Base-by-base conservation (phyloP, 2,113 vertebrate species). In the Danionella cerebrum region DNA sequence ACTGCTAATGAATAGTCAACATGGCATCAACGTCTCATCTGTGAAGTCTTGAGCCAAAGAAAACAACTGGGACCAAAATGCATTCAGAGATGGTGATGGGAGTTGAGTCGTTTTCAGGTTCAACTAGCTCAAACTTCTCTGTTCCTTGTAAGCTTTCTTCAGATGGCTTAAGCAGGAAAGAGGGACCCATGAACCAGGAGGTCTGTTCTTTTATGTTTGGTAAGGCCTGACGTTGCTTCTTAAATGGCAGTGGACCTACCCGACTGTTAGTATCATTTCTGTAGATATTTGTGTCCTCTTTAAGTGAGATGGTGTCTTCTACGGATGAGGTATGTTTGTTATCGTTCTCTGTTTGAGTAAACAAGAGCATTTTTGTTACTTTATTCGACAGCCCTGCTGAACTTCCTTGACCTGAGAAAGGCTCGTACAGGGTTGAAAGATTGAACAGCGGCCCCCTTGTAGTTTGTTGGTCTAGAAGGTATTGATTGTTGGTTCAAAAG, bases 171-270 rank as follows among this genome's bases (percentile, higher is more conserved):
- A n/a, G n/a, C n/a, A n/a, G n/a, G n/a, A n/a, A n/a, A n/a, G n/a
- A n/a, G n/a, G n/a, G n/a, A n/a, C n/a, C n/a, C n/a, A n/a, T n/a
- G n/a, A n/a, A n/a, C n/a, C n/a, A n/a, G 35, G 19, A 5, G 70
- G 47, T 2, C 33, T 22, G 3, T 10, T 44, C 53, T 13, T 10
- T 42, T 8, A 73, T 76, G 10, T 70, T 73, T 9, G 53, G 59
- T 6, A 76, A 22, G 3, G 2, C 14, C 22, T 53, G 53, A 31
- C 48, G 36, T 5, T 39, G 67, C 35, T 16, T 14, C 12, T 35
- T 29, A 16, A 77, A 77, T 3, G 62, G 60, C 3, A 73, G n/a
- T 1, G 67, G 62, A 4, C 70, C 74, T 35, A 55, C 62, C 67
- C 72, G 65, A 13, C 59, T 70, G 6, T 50, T 44, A n/a, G n/a